Evolutionary conservation across 1,140 invertebrate genomes (phyloP).

Genomic region (Bombus confusus): DNA sequence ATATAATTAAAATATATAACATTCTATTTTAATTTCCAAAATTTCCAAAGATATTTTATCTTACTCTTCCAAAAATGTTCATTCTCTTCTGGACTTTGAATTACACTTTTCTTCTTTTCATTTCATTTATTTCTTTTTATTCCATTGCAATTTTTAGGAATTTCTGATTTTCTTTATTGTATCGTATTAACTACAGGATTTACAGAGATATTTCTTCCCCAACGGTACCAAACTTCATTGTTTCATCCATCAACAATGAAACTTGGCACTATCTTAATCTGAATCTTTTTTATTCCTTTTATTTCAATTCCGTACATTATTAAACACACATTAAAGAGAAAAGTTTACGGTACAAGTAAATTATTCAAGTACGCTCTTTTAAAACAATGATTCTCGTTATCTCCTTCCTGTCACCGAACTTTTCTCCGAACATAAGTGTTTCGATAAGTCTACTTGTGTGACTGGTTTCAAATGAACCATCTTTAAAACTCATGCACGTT

Average conservation of each 20-base stretch:
- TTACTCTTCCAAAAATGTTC: neutral
- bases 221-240: slow-evolving; percentile 18
- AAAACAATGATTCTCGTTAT: neutral
- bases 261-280: neutral
- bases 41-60: neutral
- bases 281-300: neutral
- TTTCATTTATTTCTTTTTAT: neutral
- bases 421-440: slow-evolving; percentile 20
- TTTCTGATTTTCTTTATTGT: neutral
- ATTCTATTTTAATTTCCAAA: no score
- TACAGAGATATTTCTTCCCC: slow-evolving; percentile 26
- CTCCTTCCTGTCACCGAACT: neutral
- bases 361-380: neutral
- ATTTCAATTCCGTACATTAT: neutral
- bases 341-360: neutral
- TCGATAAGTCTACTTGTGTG: neutral
- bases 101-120: no score
- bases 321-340: slow-evolving; percentile 8
- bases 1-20: neutral
- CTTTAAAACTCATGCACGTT: slow-evolving; percentile 23
- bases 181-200: neutral
- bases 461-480: neutral
- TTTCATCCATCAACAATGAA: neutral
- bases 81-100: neutral
- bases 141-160: neutral